These are phyloP conservation scores for Paralichthys olivaceus DNA, from an alignment of 2,113 vertebrate genomes.

Conservation along the genomic window DNA sequence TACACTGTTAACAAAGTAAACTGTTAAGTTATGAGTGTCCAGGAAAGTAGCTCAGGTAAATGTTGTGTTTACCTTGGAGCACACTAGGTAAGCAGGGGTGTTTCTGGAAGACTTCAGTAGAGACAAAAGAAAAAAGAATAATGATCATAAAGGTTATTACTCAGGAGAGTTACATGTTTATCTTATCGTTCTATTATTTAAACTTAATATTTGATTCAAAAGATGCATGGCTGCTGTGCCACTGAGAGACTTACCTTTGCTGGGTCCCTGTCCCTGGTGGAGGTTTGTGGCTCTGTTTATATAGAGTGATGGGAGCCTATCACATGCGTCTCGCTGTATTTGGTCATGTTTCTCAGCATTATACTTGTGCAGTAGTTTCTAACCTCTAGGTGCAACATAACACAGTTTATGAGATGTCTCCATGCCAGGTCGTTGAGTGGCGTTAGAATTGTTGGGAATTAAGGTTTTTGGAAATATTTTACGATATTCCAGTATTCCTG, in stretches of 20 bases:
- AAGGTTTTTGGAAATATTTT: not conserved
- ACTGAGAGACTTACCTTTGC: slow-evolving; percentile 72
- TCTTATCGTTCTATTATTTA: not conserved
- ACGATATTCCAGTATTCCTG: not conserved
- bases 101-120: slow-evolving; percentile 47
- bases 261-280: slow-evolving; percentile 57
- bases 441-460: not conserved
- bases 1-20: not conserved
- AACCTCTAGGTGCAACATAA: slow-evolving; percentile 47
- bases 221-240: not conserved
- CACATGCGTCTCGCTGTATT: slow-evolving; percentile 69
- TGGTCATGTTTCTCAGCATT: slow-evolving; percentile 74
- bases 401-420: slow-evolving; percentile 42
- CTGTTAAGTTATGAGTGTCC: not conserved
- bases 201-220: not conserved
- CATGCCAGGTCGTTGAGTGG: slow-evolving; percentile 14
- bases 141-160: not conserved
- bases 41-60: not conserved
- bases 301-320: slow-evolving; percentile 62
- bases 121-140: slow-evolving; percentile 22
- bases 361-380: slow-evolving; percentile 19
- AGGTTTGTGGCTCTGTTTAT: slow-evolving; percentile 73
- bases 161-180: not conserved
- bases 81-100: slow-evolving; percentile 38
- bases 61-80: slow-evolving; percentile 49